phyloP scores from a whole-genome alignment of 2,888 invertebrate species.

The Diarsia mendica region DNA sequence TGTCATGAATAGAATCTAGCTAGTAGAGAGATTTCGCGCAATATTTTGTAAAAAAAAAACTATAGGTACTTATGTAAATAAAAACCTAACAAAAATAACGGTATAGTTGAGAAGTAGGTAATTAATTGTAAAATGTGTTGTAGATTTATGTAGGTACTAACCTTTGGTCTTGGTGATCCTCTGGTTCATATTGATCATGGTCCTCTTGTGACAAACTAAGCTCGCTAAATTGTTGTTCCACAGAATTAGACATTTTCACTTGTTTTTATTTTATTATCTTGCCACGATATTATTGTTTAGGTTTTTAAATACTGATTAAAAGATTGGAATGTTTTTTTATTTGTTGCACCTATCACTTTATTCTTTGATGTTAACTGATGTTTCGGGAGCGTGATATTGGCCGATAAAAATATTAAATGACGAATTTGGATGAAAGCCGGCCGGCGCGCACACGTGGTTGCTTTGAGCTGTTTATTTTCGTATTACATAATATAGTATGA shows the following conservation, averaged over 20 bases:
- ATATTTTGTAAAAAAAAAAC: not conserved
- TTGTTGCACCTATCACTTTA: conserved; percentile 55
- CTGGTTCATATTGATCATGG: conserved; percentile 93
- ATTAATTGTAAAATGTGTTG: not conserved
- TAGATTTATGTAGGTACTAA: conserved; percentile 76
- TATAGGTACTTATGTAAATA: too few relatives aligned
- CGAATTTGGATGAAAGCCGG: conserved; percentile 60
- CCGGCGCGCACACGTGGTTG: conserved; percentile 82
- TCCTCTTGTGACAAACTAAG: conserved; percentile 93
- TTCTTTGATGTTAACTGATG: conserved; percentile 28
- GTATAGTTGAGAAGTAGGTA: not conserved
- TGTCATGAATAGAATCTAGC: too few relatives aligned
- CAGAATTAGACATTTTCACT: conserved; percentile 85
- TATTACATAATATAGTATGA: conserved; percentile 82
- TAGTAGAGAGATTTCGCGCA: conserved; percentile 4
- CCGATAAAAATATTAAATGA: conserved; percentile 41
- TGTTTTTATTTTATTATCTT: conserved; percentile 46
- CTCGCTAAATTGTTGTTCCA: conserved; percentile 93
- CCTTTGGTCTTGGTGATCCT: conserved; percentile 91
- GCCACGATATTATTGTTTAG: conserved; percentile 55
- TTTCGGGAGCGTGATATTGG: conserved; percentile 49
- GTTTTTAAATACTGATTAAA: conserved; percentile 59
- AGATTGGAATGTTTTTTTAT: conserved; percentile 63
- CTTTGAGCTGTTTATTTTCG: conserved; percentile 81
- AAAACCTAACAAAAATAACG: not conserved